phyloP scores from a whole-genome alignment of 2,113 vertebrate genomes.

The Panurus biarmicus region DNA sequence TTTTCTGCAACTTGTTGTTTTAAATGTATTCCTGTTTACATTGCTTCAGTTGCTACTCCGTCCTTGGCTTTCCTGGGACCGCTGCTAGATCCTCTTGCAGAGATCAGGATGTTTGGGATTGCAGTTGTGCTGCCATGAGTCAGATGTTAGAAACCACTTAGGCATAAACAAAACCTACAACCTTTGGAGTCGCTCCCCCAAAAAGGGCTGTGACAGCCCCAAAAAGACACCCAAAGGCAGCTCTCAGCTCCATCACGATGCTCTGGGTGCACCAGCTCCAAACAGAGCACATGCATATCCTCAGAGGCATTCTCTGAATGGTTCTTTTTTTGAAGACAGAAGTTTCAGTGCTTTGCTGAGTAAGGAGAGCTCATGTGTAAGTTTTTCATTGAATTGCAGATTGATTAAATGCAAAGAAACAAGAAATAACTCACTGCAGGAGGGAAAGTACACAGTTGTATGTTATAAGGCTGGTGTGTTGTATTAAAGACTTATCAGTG shows the following conservation, averaged over 20 bases:
- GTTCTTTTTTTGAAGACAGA: not conserved
- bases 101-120: constrained; percentile 52
- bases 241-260: not conserved
- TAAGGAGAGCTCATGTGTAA: not conserved
- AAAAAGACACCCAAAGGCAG: not conserved
- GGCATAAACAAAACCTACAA: constrained; percentile 8
- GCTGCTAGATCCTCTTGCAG: not conserved
- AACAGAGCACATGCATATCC: not conserved
- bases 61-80: constrained; percentile 48
- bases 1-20: constrained; percentile 34
- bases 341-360: not conserved
- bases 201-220: not conserved
- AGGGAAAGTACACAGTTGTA: not conserved
- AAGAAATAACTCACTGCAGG: not conserved
- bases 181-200: not conserved
- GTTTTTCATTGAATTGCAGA: not conserved
- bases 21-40: constrained; percentile 37
- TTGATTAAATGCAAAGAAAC: not conserved
- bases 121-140: constrained; percentile 29
- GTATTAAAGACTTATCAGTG: not conserved
- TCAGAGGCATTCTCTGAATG: not conserved
- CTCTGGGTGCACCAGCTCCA: fast-evolving
- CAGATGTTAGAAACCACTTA: not conserved
- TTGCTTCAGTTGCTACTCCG: not conserved
- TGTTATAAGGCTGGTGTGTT: not conserved